Percentiles rank a stretch among this genome's conserved stretches.
phyloP scores from a whole-genome alignment of 1,140 invertebrate species.

The Macrotrachela quadricornifera region DNA sequence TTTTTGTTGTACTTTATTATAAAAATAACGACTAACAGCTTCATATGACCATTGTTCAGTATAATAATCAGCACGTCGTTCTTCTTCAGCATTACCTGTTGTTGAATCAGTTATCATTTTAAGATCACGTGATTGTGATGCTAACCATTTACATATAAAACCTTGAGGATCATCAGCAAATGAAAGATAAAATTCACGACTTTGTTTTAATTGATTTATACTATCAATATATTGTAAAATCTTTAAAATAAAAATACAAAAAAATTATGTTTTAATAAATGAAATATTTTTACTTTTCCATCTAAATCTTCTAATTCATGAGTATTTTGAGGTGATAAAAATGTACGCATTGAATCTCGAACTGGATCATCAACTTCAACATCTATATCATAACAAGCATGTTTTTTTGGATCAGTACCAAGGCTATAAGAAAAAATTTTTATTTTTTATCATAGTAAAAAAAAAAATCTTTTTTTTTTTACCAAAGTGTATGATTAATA shows the following conservation, averaged over 20 bases:
- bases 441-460: too few relatives aligned
- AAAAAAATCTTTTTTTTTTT: slow-evolving; percentile 38
- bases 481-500: slow-evolving; percentile 79
- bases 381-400: slow-evolving; percentile 96
- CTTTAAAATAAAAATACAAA: slow-evolving; percentile 26
- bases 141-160: slow-evolving; percentile 96
- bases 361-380: slow-evolving; percentile 55
- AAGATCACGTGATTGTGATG: slow-evolving; percentile 80
- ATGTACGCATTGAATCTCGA: background rate
- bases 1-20: slow-evolving; percentile 84
- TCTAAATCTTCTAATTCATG: background rate
- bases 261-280: background rate
- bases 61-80: slow-evolving; percentile 76
- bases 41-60: slow-evolving; percentile 64
- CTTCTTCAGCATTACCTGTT: slow-evolving; percentile 68
- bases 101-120: slow-evolving; percentile 34
- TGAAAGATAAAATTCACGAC: slow-evolving; percentile 88
- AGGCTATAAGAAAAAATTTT: slow-evolving; percentile 14
- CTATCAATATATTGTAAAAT: slow-evolving; percentile 98
- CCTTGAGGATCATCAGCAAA: slow-evolving; percentile 96
- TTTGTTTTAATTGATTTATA: slow-evolving; percentile 90
- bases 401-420: slow-evolving; percentile 73
- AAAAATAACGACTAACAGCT: slow-evolving; percentile 90
- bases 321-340: background rate
- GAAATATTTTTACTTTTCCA: background rate